Conservation (phyloP, 2,113 vertebrate species). For the Tichodroma muraria region DNA sequence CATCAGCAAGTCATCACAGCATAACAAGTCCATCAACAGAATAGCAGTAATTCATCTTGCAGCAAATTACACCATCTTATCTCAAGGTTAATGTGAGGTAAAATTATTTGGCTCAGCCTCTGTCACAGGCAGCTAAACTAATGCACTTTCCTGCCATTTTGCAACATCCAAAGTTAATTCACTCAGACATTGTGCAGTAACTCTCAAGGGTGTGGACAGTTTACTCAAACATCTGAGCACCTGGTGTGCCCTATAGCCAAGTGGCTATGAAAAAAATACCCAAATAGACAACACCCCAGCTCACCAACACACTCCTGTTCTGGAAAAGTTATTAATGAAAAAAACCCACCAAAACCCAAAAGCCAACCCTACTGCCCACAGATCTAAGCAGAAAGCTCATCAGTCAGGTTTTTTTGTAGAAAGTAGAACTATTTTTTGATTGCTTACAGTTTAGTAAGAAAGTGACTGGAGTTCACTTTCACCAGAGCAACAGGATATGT, state of each 20-base stretch:
- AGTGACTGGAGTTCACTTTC: neutral
- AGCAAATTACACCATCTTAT: neutral
- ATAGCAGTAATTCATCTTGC: neutral
- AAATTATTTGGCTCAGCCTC: neutral
- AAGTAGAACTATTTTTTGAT: neutral
- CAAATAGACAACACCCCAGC: neutral
- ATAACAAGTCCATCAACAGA: neutral
- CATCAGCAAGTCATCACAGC: neutral
- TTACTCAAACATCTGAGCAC: neutral
- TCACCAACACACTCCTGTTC: neutral
- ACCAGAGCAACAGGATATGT: neutral
- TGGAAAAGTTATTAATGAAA: neutral
- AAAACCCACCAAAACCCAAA: neutral
- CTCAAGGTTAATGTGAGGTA: slow-evolving; percentile 18
- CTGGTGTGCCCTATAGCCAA: neutral
- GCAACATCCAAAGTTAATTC: neutral
- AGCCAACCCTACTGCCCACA: fast-evolving
- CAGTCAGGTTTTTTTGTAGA: neutral
- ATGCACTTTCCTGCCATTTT: neutral
- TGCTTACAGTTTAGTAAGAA: neutral
- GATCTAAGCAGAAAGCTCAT: neutral
- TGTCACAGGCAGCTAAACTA: neutral
- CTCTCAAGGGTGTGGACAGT: neutral
- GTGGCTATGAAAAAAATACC: neutral
- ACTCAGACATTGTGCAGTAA: neutral